phyloP scores from a whole-genome alignment of 2,888 invertebrate genomes.

The Sisyra nigra region DNA sequence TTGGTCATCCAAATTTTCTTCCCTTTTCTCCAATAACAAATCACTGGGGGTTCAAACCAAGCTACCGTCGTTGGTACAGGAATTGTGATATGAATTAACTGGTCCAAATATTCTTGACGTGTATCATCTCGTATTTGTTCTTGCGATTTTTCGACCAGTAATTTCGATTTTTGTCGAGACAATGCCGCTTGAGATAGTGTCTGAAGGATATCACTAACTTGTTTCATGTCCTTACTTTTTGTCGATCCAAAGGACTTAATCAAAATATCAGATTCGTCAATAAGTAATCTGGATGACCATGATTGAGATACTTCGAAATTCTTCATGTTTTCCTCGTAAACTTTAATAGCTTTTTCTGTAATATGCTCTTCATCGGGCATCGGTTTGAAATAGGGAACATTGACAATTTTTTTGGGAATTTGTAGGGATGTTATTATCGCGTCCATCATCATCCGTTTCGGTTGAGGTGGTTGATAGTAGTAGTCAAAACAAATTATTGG shows the following conservation, averaged over 20 bases:
- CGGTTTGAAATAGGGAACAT: not conserved
- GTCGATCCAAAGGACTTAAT: too few relatives aligned
- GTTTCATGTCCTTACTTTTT: too few relatives aligned
- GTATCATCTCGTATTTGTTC: not conserved
- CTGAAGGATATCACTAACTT: too few relatives aligned
- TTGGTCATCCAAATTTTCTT: not conserved
- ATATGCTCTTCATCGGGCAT: not conserved
- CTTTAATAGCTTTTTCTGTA: not conserved
- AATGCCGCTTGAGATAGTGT: too few relatives aligned
- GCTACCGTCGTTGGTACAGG: not conserved
- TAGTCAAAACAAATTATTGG: not conserved
- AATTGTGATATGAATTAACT: not conserved
- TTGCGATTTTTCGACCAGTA: not conserved
- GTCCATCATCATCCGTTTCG: not conserved
- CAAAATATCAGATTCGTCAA: too few relatives aligned
- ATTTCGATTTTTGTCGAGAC: not conserved
- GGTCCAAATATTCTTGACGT: not conserved
- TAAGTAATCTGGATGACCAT: too few relatives aligned
- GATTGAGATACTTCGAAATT: too few relatives aligned
- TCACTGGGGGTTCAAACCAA: not conserved
- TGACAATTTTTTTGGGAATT: not conserved
- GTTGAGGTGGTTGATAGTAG: constrained; percentile 1
- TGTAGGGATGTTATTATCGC: not conserved
- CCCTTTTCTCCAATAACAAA: not conserved
- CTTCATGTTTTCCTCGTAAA: too few relatives aligned